Conservation (phyloP, 2,888 invertebrate genomes). For the Lottia scabra region DNA sequence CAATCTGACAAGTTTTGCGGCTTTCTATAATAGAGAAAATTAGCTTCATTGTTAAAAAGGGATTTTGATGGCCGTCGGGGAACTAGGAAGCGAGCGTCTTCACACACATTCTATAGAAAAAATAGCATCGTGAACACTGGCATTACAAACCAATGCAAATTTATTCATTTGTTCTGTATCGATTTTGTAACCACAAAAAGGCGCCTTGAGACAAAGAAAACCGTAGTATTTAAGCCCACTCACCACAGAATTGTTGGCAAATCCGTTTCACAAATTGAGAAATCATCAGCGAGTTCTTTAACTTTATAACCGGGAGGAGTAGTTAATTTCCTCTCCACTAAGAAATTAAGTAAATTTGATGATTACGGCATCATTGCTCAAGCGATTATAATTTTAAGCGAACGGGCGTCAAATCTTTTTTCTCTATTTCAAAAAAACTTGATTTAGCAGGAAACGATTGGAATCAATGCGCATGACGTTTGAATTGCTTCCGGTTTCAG, state of each 20-base stretch:
- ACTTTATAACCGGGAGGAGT: not conserved
- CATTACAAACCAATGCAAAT: constrained; percentile 3
- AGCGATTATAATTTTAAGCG: constrained; percentile 1
- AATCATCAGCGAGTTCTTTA: not conserved
- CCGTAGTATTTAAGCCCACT: not conserved
- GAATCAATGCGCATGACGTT: not conserved
- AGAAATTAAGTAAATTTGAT: constrained; percentile 7
- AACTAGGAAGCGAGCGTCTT: not conserved
- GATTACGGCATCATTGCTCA: constrained; percentile 6
- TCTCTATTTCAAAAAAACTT: not conserved
- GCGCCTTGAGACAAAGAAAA: constrained; percentile 4
- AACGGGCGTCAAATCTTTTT: not conserved
- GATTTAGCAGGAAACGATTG: not conserved
- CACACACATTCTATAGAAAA: no score
- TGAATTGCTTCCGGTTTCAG: not conserved
- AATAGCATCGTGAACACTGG: no score
- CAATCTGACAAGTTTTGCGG: not conserved
- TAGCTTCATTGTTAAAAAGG: not conserved
- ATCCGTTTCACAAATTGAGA: constrained; percentile 3
- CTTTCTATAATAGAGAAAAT: not conserved
- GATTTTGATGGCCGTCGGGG: not conserved
- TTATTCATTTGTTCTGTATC: constrained; percentile 5
- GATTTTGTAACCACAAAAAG: constrained; percentile 5
- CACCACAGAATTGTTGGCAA: not conserved
- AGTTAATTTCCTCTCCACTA: not conserved